Evolutionary conservation across 2,113 vertebrate species (phyloP), one percentile per base, ranked within the genome.

Genomic region (Passer domesticus): DNA sequence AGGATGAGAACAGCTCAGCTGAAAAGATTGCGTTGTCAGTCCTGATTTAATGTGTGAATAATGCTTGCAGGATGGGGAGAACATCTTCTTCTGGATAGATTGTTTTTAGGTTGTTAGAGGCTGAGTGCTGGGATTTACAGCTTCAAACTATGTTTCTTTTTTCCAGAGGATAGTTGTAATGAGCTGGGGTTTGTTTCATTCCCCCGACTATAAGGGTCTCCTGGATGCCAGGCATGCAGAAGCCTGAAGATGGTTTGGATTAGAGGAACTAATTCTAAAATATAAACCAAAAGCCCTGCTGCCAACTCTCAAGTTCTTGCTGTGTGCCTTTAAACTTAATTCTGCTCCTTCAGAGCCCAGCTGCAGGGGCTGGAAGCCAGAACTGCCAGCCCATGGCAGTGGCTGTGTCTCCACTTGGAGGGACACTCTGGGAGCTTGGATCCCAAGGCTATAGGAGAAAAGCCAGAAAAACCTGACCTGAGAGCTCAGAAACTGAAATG

Each of bases 21-120:
- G 82, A 93, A 95, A 93, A 95, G 93, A 96, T 93, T 97, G 94
- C 5, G 0, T 85, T 96, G 95, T 95, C 96, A 94, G 89, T 79
- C 95, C 94, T 95, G 93, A 95, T 95, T 97, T 95, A 95, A 95
- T 89, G 91, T 94, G 86, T 94, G 88, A 97, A 93, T 92, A 96
- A 96, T 78, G 84, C 78, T 70, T 70, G 52, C 56, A 74, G 76
- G 79, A 87, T 28, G 35, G 59, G 70, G 66, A 92, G 81, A 96
- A 84, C 72, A 77, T 84, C 73, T 85, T 87, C 85, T 95, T 47
- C 82, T 52, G 41, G 89, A 44, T 81, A 81, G 85, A 83, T 94
- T 91, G 93, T 67, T 91, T 92, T 95, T 66, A 31, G 77, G 62
- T 47, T 79, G 76, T 79, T 92, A 49, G 76, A 94, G 69, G n/a